Percentiles rank a stretch among this genome's conserved stretches.
These are phyloP conservation scores for Misgurnus anguillicaudatus DNA, from an alignment of 2,113 vertebrate species.

Conservation along the genomic window DNA sequence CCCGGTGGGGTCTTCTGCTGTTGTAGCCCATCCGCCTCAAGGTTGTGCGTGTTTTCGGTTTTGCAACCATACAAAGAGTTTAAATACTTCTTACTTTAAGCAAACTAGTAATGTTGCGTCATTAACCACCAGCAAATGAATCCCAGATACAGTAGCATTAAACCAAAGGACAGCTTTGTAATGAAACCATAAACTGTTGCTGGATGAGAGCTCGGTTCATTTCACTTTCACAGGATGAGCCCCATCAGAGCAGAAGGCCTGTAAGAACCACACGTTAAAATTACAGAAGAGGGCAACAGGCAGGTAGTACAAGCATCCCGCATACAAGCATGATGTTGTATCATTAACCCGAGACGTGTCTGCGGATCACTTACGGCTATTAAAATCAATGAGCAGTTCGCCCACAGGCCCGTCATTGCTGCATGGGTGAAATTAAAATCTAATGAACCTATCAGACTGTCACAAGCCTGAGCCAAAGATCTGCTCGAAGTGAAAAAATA, in stretches of 20 bases:
- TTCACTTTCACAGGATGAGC: not conserved
- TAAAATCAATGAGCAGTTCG: constrained; percentile 29
- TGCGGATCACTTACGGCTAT: constrained; percentile 49
- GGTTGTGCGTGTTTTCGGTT: too few species aligned
- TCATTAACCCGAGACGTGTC: constrained; percentile 19
- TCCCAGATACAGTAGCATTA: not conserved
- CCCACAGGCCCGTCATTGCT: constrained; percentile 25
- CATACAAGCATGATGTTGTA: not conserved
- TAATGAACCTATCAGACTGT: constrained; percentile 39
- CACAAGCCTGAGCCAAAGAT: not conserved
- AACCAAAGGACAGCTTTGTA: not conserved
- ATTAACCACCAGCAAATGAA: too few species aligned
- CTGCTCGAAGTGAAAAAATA: not conserved
- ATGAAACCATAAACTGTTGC: constrained; percentile 11
- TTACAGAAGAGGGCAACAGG: constrained; percentile 7
- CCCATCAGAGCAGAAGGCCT: not conserved
- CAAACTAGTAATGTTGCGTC: too few species aligned
- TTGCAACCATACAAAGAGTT: too few species aligned
- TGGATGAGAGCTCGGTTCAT: not conserved
- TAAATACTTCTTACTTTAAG: too few species aligned
- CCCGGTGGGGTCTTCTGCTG: too few species aligned
- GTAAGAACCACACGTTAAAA: not conserved
- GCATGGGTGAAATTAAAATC: constrained; percentile 29
- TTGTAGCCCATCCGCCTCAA: too few species aligned
- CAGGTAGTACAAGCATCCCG: constrained; percentile 22